phyloP scores from a whole-genome alignment of 2,113 vertebrate genomes.

The Xyrauchen texanus region DNA sequence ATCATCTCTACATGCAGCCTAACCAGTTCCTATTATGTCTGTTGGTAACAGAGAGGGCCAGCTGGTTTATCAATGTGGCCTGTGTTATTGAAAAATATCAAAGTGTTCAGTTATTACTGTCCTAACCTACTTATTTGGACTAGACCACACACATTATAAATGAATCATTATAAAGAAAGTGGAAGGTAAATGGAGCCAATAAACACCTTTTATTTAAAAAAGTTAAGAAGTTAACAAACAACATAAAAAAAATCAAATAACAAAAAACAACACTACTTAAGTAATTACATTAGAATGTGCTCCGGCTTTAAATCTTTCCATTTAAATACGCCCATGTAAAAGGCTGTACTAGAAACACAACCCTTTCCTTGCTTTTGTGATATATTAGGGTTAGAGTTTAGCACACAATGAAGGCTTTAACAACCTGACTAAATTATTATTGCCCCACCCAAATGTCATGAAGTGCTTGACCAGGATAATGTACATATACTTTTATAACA shows the following conservation, averaged over 20 bases:
- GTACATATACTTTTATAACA: neutral
- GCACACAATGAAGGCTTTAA: constrained; percentile 30
- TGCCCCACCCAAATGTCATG: neutral
- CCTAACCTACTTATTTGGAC: no score
- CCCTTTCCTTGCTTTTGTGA: constrained; percentile 37
- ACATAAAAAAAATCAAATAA: neutral
- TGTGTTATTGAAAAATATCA: no score
- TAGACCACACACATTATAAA: no score
- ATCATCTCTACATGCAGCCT: neutral
- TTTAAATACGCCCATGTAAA: constrained; percentile 36
- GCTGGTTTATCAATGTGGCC: no score
- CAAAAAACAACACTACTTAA: constrained; percentile 29
- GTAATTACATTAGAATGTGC: constrained; percentile 39
- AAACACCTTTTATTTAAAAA: no score
- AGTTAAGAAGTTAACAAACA: no score
- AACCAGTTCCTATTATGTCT: no score
- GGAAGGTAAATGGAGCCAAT: no score
- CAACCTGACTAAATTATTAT: neutral
- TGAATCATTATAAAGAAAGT: neutral
- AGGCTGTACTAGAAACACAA: constrained; percentile 5
- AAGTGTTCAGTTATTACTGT: no score
- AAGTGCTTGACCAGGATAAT: neutral
- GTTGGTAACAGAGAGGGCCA: no score
- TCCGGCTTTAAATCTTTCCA: constrained; percentile 11
- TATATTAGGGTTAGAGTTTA: constrained; percentile 29